Evolutionary conservation across 1,140 invertebrate genomes (phyloP).

Genomic region (Aphelinus certus): DNA sequence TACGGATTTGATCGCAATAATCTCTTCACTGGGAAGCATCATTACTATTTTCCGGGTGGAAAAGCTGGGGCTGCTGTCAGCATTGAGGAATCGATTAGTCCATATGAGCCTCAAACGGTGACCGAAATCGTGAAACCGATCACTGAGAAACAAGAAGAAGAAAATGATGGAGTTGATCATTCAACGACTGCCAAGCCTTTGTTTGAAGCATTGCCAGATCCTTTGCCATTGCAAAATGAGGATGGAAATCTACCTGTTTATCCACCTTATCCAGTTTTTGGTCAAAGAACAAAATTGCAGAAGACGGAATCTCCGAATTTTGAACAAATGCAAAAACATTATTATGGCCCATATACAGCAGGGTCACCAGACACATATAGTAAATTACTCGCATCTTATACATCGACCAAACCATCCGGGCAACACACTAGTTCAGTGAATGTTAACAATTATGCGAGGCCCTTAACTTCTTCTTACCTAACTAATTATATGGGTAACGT

Average conservation of each 20-base stretch:
- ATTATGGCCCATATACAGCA: constrained; percentile 26
- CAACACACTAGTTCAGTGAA: constrained; percentile 10
- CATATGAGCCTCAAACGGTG: constrained; percentile 59
- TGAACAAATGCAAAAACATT: constrained; percentile 22
- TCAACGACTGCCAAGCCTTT: background rate
- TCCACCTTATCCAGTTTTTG: constrained; percentile 45
- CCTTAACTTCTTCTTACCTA: constrained; percentile 31
- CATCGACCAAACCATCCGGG: constrained; percentile 8
- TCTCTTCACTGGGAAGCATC: constrained; percentile 53
- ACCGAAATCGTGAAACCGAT: constrained; percentile 50
- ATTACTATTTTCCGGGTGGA: constrained; percentile 61
- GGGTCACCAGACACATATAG: background rate
- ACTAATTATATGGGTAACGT: constrained; percentile 29
- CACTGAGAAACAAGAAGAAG: constrained; percentile 42
- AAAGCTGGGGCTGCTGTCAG: constrained; percentile 60
- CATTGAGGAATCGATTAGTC: constrained; percentile 62
- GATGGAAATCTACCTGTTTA: constrained; percentile 24
- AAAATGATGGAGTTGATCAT: background rate
- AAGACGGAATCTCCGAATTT: constrained; percentile 40
- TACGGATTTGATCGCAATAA: constrained; percentile 57
- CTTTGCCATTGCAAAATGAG: constrained; percentile 27
- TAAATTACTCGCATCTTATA: constrained; percentile 15
- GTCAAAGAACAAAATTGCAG: constrained; percentile 54
- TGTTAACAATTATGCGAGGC: constrained; percentile 35
- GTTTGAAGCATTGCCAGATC: constrained; percentile 26